Percentiles rank a stretch among this genome's conserved stretches.
phyloP scores from a whole-genome alignment of 1,140 invertebrate genomes.

The Drosophila neocordata region DNA sequence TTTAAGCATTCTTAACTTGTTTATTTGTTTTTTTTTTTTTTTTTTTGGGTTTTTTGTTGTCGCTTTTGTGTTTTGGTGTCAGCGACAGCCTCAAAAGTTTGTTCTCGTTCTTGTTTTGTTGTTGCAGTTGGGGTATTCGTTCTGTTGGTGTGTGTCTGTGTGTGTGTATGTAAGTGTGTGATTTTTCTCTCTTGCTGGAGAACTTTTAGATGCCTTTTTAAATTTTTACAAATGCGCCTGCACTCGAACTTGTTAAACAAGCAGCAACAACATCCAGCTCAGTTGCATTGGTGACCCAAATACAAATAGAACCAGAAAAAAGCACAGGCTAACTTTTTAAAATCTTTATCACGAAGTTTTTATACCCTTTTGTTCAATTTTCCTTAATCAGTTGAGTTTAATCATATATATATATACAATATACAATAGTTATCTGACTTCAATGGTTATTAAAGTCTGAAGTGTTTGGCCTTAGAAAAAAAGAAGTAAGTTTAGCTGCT shows the following conservation, averaged over 20 bases:
- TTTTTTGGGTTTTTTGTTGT: constrained; percentile 38
- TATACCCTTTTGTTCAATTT: neutral
- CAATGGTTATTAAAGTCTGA: too few relatives aligned
- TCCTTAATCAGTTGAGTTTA: neutral
- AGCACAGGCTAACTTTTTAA: neutral
- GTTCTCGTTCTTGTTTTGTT: constrained; percentile 34
- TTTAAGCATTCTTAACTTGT: neutral
- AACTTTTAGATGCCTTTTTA: constrained; percentile 72
- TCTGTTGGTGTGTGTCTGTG: neutral
- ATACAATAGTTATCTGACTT: too few relatives aligned
- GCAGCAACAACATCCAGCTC: constrained; percentile 42
- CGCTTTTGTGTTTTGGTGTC: constrained; percentile 71
- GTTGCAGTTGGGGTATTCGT: neutral
- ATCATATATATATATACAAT: too few relatives aligned
- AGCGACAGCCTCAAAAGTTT: constrained; percentile 72
- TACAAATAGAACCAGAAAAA: constrained; percentile 38
- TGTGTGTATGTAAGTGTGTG: constrained; percentile 33
- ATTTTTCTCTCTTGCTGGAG: constrained; percentile 14
- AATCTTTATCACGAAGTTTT: neutral
- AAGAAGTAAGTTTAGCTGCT: too few relatives aligned
- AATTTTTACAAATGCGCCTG: constrained; percentile 73
- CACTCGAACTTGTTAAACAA: constrained; percentile 80
- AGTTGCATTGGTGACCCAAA: constrained; percentile 67
- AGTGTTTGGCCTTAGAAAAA: too few relatives aligned
- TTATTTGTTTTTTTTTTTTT: neutral